phyloP scores from a whole-genome alignment of 2,797 vertebrate genomes.

The Catamblyrhynchus diadema region DNA sequence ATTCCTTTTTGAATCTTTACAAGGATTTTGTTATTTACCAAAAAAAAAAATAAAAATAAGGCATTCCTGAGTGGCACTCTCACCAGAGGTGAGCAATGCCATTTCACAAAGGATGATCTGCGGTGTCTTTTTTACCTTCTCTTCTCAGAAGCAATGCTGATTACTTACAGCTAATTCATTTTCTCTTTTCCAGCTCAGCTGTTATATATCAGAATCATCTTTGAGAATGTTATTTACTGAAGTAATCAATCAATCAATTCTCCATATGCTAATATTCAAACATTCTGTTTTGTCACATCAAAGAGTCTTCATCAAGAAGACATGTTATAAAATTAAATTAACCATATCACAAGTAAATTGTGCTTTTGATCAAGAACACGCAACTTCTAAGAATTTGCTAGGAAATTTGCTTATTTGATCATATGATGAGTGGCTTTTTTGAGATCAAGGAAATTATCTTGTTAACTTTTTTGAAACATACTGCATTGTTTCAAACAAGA shows the following conservation, averaged over 20 bases:
- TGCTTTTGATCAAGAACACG: constrained; percentile 59
- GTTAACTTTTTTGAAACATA: constrained; percentile 31
- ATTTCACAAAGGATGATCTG: background rate
- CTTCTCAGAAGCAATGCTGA: background rate
- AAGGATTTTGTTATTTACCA: background rate
- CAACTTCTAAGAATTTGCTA: constrained; percentile 47
- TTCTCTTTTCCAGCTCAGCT: background rate
- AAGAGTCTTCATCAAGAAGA: constrained; percentile 26
- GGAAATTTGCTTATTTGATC: constrained; percentile 51
- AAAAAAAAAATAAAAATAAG: background rate
- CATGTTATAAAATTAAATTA: constrained; percentile 44
- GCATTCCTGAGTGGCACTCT: background rate
- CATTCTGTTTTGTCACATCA: constrained; percentile 60
- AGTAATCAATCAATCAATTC: constrained; percentile 66
- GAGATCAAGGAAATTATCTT: constrained; percentile 63
- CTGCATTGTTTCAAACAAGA: constrained; percentile 57
- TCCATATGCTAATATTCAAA: constrained; percentile 56
- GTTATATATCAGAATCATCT: constrained; percentile 33
- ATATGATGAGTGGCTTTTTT: constrained; percentile 25
- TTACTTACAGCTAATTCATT: background rate
- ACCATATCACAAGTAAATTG: constrained; percentile 37
- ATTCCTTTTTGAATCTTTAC: background rate
- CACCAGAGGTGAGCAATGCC: background rate
- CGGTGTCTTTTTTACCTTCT: background rate
- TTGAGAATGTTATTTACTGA: constrained; percentile 55